Evolutionary conservation across 1,140 invertebrate genomes (phyloP).

Genomic region (Schlechtendalia chinensis): DNA sequence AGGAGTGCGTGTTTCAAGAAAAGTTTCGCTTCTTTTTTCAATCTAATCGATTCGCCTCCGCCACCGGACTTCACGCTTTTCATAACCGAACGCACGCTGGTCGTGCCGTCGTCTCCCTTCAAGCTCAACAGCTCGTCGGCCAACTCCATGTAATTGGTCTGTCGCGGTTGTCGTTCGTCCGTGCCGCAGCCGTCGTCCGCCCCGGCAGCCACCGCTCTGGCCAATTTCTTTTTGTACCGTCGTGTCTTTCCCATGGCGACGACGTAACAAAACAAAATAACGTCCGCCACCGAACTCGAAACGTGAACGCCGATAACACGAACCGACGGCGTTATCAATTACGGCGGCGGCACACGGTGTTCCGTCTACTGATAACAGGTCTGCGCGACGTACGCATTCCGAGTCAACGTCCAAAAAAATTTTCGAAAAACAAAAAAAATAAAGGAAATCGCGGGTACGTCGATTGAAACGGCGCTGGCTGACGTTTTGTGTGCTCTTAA

Average conservation of each 20-base stretch:
- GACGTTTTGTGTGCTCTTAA: no score
- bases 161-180: neutral
- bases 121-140: slow-evolving; percentile 20
- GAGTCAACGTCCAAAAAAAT: no score
- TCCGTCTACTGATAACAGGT: no score
- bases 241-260: slow-evolving; percentile 8
- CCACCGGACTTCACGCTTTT: slow-evolving; percentile 29
- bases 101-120: slow-evolving; percentile 19
- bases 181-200: neutral
- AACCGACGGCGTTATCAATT: no score
- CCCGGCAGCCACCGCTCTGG: neutral
- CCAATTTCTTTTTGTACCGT: slow-evolving; percentile 29
- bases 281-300: no score
- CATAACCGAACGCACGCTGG: slow-evolving; percentile 30
- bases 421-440: no score
- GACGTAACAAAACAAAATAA: no score
- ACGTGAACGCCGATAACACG: no score
- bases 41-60: slow-evolving; percentile 7
- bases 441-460: no score
- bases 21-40: slow-evolving; percentile 37
- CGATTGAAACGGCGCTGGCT: no score
- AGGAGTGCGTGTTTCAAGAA: slow-evolving; percentile 39
- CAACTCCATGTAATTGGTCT: slow-evolving; percentile 25
- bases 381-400: no score
- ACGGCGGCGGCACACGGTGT: no score